A percentile compares a stretch with the other conserved stretches of the same genome.
phyloP scores from a whole-genome alignment of 2,888 invertebrate genomes.

The Tipula helvola region DNA sequence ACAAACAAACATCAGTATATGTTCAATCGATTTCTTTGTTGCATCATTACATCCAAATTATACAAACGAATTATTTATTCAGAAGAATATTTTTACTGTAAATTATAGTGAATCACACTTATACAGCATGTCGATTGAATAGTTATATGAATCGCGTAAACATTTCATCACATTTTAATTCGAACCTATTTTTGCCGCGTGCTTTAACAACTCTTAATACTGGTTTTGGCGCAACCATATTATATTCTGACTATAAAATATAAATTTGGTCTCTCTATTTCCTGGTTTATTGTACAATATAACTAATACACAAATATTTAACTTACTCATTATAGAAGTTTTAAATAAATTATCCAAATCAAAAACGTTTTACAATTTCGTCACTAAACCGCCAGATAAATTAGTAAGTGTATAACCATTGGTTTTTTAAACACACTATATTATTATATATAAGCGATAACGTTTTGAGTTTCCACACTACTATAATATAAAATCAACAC shows the following conservation, averaged over 20 bases:
- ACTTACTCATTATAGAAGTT: not conserved
- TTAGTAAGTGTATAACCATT: not conserved
- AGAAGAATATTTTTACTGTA: not conserved
- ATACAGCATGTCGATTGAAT: too few species aligned
- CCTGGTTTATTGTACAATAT: not conserved
- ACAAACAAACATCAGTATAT: not conserved
- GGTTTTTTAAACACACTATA: not conserved
- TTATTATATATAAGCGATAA: too few species aligned
- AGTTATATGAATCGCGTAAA: not conserved
- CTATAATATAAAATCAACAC: not conserved
- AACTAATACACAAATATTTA: not conserved
- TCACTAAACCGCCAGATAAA: not conserved
- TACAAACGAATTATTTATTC: not conserved
- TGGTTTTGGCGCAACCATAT: not conserved
- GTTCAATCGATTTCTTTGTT: not conserved
- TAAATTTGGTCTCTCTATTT: not conserved
- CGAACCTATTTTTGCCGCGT: not conserved
- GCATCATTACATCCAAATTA: not conserved
- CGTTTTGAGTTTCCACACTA: too few species aligned
- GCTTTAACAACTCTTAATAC: not conserved
- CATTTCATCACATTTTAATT: not conserved
- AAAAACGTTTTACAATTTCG: not conserved
- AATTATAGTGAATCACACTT: too few species aligned
- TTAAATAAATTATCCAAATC: not conserved
- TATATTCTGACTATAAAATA: not conserved